Evolutionary conservation across 2,113 vertebrate genomes (phyloP), one percentile per base, ranked within the genome.

Genomic region (Athene noctua): DNA sequence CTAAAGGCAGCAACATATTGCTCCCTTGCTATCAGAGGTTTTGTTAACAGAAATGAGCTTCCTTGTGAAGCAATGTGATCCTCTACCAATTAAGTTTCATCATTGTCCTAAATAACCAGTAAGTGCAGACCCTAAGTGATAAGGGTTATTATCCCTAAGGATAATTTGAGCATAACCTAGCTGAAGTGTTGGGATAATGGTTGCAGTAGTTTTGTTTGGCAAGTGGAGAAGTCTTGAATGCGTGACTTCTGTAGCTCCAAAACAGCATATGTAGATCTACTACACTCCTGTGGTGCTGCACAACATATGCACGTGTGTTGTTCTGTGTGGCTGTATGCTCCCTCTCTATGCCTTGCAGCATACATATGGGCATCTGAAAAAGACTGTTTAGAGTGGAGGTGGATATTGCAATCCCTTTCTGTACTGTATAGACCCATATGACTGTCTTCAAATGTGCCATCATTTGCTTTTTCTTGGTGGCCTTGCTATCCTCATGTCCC

Each of bases 301-400:
- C 51, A 75, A 7, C 21, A 22, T 3, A 9, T 0, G 2, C 30
- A 23, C 0, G 0, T 27, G 22, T 26, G 4, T 11, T 22, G 42
- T 46, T 27, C 42, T 71, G 8, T 32, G 49, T 57, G 55, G 42
- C 46, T 15, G 0, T n/a, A 14, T 47, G 68, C 26, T 74, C 40
- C 63, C 27, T 86, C 27, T 67, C 40, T 65, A 0, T 30, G 49
- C 40, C 36, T 59, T 73, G 5, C 29, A 52, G 58, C 23, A n/a
- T 29, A 38, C 20, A 3, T 22, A 5, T 0, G 20, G 13, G 13
- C 23, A 16, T 59, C 58, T 80, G 42, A 29, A 62, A 79, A 75
- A 54, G 17, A 7, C 49, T 86, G 22, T n/a, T 44, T 32, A 40
- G 30, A 65, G 40, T 47, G 34, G 34, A 83, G 30, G 26, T 72